Conservation (phyloP, 2,113 vertebrate species). For the Centropus unirufus region DNA sequence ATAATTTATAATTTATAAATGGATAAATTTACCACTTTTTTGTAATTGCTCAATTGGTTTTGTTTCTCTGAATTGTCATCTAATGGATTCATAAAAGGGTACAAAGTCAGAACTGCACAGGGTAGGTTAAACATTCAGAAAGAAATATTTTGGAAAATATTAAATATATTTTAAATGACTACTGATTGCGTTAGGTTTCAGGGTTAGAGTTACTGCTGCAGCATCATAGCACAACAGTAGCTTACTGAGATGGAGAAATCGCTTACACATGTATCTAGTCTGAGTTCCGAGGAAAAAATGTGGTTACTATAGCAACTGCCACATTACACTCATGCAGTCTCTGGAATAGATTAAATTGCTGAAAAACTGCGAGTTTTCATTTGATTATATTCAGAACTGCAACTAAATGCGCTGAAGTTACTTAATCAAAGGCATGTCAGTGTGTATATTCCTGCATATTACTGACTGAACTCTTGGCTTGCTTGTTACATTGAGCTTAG, state of each 20-base stretch:
- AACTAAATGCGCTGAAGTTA: conserved; percentile 32
- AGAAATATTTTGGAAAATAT: not conserved
- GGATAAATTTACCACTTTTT: not conserved
- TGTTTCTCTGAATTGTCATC: not conserved
- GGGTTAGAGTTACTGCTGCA: not conserved
- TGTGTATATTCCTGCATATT: not conserved
- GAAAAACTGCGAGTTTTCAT: conserved; percentile 44
- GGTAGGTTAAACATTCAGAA: not conserved
- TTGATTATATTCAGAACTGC: conserved; percentile 30
- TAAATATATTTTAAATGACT: not conserved
- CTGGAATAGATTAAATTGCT: conserved; percentile 43
- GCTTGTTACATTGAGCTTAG: not conserved
- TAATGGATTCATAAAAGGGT: not conserved
- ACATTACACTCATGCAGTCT: conserved; percentile 47
- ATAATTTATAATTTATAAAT: not conserved
- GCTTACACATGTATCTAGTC: not conserved
- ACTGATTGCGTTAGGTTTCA: not conserved
- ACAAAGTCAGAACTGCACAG: not conserved
- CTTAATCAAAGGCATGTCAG: conserved; percentile 35
- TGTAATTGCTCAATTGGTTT: not conserved
- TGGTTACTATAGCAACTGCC: conserved; percentile 65
- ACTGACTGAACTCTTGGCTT: not conserved
- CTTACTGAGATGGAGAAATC: conserved; percentile 16
- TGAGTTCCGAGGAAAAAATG: conserved; percentile 35
- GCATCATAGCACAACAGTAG: not conserved